These are phyloP conservation scores for Xiphorhynchus erythropygius DNA, from an alignment of 2,797 vertebrate genomes.

Conservation along the genomic window DNA sequence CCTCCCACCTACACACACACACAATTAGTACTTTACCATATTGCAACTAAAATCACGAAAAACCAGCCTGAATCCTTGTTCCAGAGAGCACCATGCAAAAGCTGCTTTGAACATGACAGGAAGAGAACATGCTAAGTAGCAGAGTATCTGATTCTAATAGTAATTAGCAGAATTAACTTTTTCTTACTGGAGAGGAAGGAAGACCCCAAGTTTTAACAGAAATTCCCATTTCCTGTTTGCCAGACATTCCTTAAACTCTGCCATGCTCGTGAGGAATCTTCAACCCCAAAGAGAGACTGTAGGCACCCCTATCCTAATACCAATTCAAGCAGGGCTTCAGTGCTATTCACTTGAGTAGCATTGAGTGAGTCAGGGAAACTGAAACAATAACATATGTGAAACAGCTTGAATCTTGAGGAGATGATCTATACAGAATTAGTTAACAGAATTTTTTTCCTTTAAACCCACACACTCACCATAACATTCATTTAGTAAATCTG, in stretches of 20 bases:
- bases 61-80: background rate
- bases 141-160: background rate
- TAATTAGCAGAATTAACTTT: background rate
- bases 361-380: background rate
- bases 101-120: background rate
- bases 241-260: background rate
- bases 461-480: conserved; percentile 41
- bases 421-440: conserved; percentile 42
- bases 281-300: background rate
- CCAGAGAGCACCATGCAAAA: background rate
- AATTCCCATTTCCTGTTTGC: background rate
- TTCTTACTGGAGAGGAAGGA: background rate
- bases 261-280: background rate
- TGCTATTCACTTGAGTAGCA: background rate
- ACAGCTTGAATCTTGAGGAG: conserved; percentile 48
- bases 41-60: background rate
- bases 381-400: conserved; percentile 52
- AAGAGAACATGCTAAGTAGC: background rate
- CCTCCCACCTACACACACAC: background rate
- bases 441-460: conserved; percentile 8
- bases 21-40: background rate
- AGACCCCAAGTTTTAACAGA: background rate
- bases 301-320: background rate
- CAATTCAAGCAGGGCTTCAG: background rate
- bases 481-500: conserved; percentile 58